Evolutionary conservation across 2,888 invertebrate species (phyloP).

Genomic region (Adelognathus sp.): DNA sequence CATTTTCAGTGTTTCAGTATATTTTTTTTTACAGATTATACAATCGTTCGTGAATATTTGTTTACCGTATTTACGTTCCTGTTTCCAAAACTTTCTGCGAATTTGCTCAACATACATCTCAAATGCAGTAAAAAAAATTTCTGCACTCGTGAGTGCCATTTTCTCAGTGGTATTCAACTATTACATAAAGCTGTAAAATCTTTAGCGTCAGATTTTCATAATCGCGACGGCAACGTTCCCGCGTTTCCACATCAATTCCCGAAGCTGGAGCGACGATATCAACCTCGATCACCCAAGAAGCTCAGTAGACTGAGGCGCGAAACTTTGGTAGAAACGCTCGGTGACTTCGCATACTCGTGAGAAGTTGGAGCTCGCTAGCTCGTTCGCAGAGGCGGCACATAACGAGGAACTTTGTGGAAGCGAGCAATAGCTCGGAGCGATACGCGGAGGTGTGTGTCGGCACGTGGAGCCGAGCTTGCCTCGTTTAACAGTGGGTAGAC

Average conservation of each 20-base stretch:
- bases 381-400: constrained; percentile 1
- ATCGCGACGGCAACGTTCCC: neutral
- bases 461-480: constrained; percentile 28
- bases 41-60: no score
- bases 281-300: constrained; percentile 8
- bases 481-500: constrained; percentile 54
- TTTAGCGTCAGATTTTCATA: neutral
- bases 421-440: constrained; percentile 36
- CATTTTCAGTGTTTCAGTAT: no score
- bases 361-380: constrained; percentile 45
- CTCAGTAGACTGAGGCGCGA: constrained; percentile 17
- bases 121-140: no score
- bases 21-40: no score
- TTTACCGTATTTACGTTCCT: no score
- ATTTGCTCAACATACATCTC: no score
- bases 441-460: neutral
- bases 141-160: no score
- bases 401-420: constrained; percentile 54
- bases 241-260: neutral
- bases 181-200: no score
- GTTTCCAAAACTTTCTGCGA: no score
- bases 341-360: constrained; percentile 30
- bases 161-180: no score
- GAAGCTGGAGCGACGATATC: neutral
- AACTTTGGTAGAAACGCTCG: constrained; percentile 24